A percentile compares a stretch with the other conserved stretches of the same genome.
Conservation (phyloP, 2,888 invertebrate species). For the Arrhopalites spinosus region DNA sequence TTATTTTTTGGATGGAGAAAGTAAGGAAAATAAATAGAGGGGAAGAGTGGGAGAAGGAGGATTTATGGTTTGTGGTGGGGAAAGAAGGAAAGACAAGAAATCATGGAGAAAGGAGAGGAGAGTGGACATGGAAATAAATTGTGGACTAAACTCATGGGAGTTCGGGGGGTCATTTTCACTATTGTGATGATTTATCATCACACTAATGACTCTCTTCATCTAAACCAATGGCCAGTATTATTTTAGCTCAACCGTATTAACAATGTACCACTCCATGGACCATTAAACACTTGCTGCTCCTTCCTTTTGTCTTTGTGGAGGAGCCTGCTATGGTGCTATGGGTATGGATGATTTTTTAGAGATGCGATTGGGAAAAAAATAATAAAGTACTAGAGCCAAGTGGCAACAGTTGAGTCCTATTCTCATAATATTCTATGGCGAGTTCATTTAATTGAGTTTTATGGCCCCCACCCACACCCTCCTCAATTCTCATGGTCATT, state of each 20-base stretch:
- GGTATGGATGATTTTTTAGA: too few species aligned
- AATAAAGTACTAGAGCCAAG: not conserved
- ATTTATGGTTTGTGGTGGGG: too few species aligned
- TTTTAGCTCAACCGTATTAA: not conserved
- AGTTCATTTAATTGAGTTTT: slow-evolving; percentile 25
- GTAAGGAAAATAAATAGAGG: not conserved
- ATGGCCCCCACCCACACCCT: slow-evolving; percentile 1
- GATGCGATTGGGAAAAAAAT: too few species aligned
- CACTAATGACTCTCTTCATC: slow-evolving; percentile 4
- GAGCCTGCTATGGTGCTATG: not conserved
- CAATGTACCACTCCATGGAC: not conserved
- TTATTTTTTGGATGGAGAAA: too few species aligned
- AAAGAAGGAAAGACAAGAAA: too few species aligned
- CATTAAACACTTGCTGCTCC: not conserved
- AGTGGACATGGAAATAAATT: not conserved
- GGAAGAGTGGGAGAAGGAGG: too few species aligned
- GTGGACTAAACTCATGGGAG: not conserved
- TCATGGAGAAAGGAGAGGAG: not conserved
- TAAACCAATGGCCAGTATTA: not conserved
- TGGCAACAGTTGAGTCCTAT: not conserved
- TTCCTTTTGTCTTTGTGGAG: not conserved
- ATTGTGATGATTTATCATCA: slow-evolving; percentile 2
- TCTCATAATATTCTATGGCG: not conserved
- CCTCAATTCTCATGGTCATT: not conserved
- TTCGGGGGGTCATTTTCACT: not conserved